Evolutionary conservation across 1,140 invertebrate species (phyloP), one percentile per base, ranked within the genome.

Genomic region (Neoseiulus cucumeris): DNA sequence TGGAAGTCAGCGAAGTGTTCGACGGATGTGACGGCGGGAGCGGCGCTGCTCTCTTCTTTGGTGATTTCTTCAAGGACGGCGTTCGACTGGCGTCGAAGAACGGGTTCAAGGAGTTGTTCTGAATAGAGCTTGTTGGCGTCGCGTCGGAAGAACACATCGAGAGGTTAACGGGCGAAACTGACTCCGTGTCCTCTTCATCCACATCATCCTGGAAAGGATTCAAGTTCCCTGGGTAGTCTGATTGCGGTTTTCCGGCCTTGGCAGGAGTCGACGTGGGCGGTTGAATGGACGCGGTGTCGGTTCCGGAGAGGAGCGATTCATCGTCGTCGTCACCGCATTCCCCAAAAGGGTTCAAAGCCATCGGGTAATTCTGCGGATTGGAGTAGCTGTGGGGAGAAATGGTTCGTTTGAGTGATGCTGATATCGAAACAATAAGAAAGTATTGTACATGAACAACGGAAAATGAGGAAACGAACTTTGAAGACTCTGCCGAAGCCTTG

Each of bases 271-370:
- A 4, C 9, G 33, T 39, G 33, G 33, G 9, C 33, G 33, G 17
- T 25, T 59, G 14, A 2, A 2, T 17, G 22, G 51, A 25, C 22
- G 51, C 65, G 65, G 12, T 42, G 64, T 45, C 14, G 14, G 22
- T 25, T 59, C 51, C 14, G 51, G 18, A 7, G 66, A 7, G 64
- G 44, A 51, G 39, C 41, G n/a, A 12, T 14, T 66, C 64, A 18
- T 69, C 66, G 28, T 64, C 51, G 22, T 69, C 69, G 2, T 68
- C 72, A 39, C 71, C 72, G 28, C 75, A 76, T 45, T 73, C 71
- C 17, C 71, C 75, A 68, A 78, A 78, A 2, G 87, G 87, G 80
- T 90, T 90, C 64, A 89, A 76, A 68, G 84, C 80, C 51, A 82
- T 79, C 0, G 87, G 87, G 77, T 90, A 89, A 30, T 80, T 73